Evolutionary conservation across 1,140 invertebrate species (phyloP).

Genomic region (Eueides isabella): DNA sequence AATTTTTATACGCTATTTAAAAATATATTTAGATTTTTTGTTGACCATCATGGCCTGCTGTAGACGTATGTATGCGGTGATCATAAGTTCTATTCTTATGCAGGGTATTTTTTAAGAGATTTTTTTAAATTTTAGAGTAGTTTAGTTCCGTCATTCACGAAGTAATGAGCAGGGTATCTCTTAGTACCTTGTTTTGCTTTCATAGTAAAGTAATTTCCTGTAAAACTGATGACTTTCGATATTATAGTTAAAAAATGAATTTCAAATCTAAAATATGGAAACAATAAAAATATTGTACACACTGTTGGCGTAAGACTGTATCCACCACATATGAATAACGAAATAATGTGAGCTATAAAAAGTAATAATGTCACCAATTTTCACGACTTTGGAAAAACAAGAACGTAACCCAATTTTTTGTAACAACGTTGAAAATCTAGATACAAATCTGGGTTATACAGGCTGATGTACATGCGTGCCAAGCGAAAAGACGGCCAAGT

Average conservation of each 20-base stretch:
- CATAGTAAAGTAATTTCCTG: no score
- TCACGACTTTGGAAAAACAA: slow-evolving; percentile 45
- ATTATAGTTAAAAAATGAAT: not conserved
- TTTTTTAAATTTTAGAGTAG: no score
- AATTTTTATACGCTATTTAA: no score
- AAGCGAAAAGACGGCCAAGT: slow-evolving; percentile 27
- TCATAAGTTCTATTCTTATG: no score
- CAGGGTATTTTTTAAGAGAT: no score
- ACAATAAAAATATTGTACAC: not conserved
- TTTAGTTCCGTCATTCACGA: no score
- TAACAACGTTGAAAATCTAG: slow-evolving; percentile 14
- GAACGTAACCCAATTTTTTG: slow-evolving; percentile 64
- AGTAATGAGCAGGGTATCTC: no score
- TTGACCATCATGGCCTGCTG: no score
- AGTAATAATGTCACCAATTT: slow-evolving; percentile 47
- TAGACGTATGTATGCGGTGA: no score
- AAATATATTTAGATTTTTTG: no score
- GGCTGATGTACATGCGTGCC: slow-evolving; percentile 57
- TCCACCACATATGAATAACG: slow-evolving; percentile 2
- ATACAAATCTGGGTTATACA: slow-evolving; percentile 53
- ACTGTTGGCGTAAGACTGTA: not conserved
- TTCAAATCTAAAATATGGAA: not conserved
- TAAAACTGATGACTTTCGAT: no score
- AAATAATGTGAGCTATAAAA: slow-evolving; percentile 25
- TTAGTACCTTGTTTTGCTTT: no score